Evolutionary conservation across 1,140 invertebrate genomes (phyloP).

Genomic region (Hydropsyche tenuis): DNA sequence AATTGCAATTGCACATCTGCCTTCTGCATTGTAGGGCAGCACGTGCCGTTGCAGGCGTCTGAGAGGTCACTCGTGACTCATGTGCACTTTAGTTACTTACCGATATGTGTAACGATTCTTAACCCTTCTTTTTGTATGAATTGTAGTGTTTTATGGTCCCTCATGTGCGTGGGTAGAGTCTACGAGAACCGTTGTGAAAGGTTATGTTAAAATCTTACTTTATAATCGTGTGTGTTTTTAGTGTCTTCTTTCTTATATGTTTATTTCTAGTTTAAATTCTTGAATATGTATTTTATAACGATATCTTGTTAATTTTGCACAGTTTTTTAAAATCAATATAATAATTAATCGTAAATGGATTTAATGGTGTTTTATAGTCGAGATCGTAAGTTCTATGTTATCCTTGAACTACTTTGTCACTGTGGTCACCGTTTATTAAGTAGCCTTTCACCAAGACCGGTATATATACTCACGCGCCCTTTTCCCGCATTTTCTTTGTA

Average conservation of each 20-base stretch:
- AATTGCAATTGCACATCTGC: constrained; percentile 4
- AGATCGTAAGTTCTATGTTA: not conserved
- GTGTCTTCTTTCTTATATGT: no score
- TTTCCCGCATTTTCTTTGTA: not conserved
- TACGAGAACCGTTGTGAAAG: no score
- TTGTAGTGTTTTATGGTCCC: no score
- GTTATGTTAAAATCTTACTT: no score
- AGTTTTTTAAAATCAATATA: not conserved
- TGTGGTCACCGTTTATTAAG: constrained; percentile 5
- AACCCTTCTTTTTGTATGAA: no score
- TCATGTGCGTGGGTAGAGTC: no score
- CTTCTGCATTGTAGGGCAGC: not conserved
- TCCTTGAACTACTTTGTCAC: constrained; percentile 23
- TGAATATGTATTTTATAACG: no score
- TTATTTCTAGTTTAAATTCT: no score
- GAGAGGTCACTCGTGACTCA: constrained; percentile 17
- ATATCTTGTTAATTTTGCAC: not conserved
- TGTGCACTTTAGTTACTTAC: not conserved
- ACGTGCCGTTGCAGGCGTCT: constrained; percentile 6
- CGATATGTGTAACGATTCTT: no score
- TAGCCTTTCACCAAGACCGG: constrained; percentile 14
- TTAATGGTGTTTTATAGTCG: not conserved
- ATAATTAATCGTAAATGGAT: no score
- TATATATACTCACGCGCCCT: no score
- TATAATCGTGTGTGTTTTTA: no score